Conservation (phyloP, 2,888 invertebrate species). For the Cepaea hortensis region DNA sequence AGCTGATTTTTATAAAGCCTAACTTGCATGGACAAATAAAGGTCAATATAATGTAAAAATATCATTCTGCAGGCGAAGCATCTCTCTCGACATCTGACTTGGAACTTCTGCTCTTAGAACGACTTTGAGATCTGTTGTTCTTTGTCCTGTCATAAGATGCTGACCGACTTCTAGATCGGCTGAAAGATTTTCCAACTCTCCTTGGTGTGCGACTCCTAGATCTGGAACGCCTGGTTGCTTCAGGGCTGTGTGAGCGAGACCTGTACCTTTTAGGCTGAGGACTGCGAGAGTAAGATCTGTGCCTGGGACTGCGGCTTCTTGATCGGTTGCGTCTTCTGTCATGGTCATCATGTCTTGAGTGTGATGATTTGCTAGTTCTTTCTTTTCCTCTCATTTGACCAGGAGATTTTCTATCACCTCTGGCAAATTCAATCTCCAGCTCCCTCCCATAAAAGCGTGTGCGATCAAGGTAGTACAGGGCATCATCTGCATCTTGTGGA, state of each 20-base stretch:
- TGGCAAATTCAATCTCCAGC: slow-evolving; percentile 78
- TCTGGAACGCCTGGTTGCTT: slow-evolving; percentile 37
- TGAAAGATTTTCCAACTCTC: slow-evolving; percentile 44
- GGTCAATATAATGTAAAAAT: background rate
- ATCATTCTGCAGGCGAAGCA: slow-evolving; percentile 36
- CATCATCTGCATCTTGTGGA: slow-evolving; percentile 78
- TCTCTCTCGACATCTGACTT: slow-evolving; percentile 46
- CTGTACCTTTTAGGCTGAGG: slow-evolving; percentile 6
- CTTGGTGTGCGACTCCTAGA: slow-evolving; percentile 39
- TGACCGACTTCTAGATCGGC: slow-evolving; percentile 49
- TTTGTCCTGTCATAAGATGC: slow-evolving; percentile 48
- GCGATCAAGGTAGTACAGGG: slow-evolving; percentile 76
- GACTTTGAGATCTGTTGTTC: slow-evolving; percentile 36
- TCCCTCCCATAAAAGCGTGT: slow-evolving; percentile 77
- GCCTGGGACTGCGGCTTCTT: slow-evolving; percentile 53
- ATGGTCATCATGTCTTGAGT: slow-evolving; percentile 59
- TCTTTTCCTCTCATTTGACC: slow-evolving; percentile 68
- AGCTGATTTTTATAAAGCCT: no score
- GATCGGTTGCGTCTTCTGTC: slow-evolving; percentile 56
- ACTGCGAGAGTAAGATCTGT: no score
- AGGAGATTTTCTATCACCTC: slow-evolving; percentile 78
- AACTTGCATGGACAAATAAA: background rate
- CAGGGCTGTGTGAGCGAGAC: slow-evolving; percentile 46
- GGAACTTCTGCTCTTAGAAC: slow-evolving; percentile 36
- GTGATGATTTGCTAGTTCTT: slow-evolving; percentile 55